These are phyloP conservation scores for Tyria jacobaeae DNA, from an alignment of 2,888 invertebrate genomes.

Conservation along the genomic window DNA sequence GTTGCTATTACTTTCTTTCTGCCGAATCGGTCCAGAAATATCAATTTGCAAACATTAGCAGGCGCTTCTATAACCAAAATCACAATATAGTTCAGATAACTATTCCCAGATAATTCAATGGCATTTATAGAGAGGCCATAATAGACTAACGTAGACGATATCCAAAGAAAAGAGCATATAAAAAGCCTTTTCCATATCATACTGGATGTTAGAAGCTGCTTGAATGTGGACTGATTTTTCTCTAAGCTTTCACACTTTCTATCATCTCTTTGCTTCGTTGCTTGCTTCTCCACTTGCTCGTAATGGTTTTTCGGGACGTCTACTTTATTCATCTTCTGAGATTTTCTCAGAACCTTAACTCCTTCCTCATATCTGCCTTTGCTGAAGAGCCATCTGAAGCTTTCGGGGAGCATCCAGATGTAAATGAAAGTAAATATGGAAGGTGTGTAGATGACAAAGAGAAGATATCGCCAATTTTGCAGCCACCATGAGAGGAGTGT, in stretches of 20 bases:
- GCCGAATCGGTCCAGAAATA: constrained; percentile 88
- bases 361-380: constrained; percentile 90
- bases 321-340: constrained; percentile 88
- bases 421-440: constrained; percentile 74
- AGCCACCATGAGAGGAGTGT: constrained; percentile 80
- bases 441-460: constrained; percentile 79
- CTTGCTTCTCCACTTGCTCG: constrained; percentile 77
- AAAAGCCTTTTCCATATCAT: constrained; percentile 87
- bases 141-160: constrained; percentile 92
- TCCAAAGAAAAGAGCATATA: constrained; percentile 92
- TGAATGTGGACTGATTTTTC: constrained; percentile 74
- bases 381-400: constrained; percentile 84
- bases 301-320: constrained; percentile 81
- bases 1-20: constrained; percentile 88
- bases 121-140: constrained; percentile 93
- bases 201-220: constrained; percentile 75
- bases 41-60: constrained; percentile 89
- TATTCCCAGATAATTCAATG: constrained; percentile 91
- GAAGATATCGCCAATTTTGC: constrained; percentile 78
- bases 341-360: constrained; percentile 86
- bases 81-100: constrained; percentile 91
- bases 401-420: constrained; percentile 77
- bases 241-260: constrained; percentile 70
- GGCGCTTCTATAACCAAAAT: constrained; percentile 90
- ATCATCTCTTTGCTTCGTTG: constrained; percentile 74